Base-by-base conservation (phyloP, 2,888 invertebrate genomes). In the Phragmatobia fuliginosa region DNA sequence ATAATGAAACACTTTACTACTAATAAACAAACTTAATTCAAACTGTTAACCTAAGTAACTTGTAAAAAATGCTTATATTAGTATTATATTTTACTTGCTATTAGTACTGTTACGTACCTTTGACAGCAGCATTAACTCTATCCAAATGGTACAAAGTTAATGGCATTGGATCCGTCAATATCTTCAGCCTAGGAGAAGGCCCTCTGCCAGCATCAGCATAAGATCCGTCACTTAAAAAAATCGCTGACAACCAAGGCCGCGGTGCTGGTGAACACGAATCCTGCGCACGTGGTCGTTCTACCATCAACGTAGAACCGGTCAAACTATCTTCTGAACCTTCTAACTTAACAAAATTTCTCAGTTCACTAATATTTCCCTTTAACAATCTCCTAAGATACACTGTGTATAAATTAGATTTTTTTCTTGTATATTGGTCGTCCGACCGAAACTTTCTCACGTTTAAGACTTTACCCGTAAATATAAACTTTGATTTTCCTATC, bases 111-210 rank as follows among this genome's bases (percentile, higher is more conserved):
- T 58, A 60, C 88, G 80, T 88, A 96, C 96, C 96, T 95, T 95
- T 95, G 38, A 95, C 95, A 81, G 95, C 95, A 62, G 95, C 95
- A 79, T 95, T 95, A 67, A 96, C 89, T 83, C 95, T 90, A 75
- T 95, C 95, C 83, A 96, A 88, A 84, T 95, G 95, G 78, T 95
- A 95, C 38, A 96, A 89, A 5, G 95, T 95, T 77, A 96, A 85
- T 7, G 95, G 95, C 73, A 96, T 92, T n/a, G 95, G 96, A 79
- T 95, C 95, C 28, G 94, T 94, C 62, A 94, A 77, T 60, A 95
- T 83, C 56, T 89, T 89, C 38, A 95, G 85, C 62, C 91, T 87
- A 21, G 91, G 92, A 18, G 87, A 83, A 1, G 89, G 88, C 72
- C 90, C 89, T 77, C 92, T 85, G 31, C 87, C 87, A 63, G 83